Evolutionary conservation across 2,113 vertebrate genomes (phyloP), one percentile per base, ranked within the genome.

Genomic region (Lophura nycthemera): DNA sequence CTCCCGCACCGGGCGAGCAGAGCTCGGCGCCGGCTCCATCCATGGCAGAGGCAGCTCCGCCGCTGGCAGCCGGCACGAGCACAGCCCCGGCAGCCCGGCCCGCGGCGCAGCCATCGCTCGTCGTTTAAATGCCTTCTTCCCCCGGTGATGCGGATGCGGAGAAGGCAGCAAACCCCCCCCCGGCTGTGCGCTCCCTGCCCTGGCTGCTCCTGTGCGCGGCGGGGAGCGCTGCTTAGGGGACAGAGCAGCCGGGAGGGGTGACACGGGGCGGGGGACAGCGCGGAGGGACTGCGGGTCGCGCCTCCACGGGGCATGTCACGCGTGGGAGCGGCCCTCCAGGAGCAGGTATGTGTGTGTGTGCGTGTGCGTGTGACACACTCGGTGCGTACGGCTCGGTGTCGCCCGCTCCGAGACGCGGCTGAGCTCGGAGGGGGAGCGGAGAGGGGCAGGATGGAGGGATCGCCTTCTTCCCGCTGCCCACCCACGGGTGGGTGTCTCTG

Each of bases 101-200:
- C 4, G 89, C 69, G 93, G 83, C 34, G 60, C 95, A 96, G 92
- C 89, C 83, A 96, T 92, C 79, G 74, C 84, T 74, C 1, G 87
- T 83, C 22, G 90, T 88, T 88, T 92, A 92, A 91, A 92, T 93
- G 89, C 95, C 94, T 87, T 90, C 67, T 93, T 87, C 84, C 83
- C 94, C 19, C 76, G 74, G 92, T 91, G 91, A 96, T 95, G 97
- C 97, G 83, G 97, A 84, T 95, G 97, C 96, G 30, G 91, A 72
- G 92, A 85, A 96, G 94, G 94, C 96, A 42, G 95, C 96, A 88
- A 84, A 90, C 88, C 94, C 95, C 80, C 92, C 63, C 54, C 54
- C 54, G 88, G 81, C 84, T 89, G 89, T 88, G 82, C 21, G 92
- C 79, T 94, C 85, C 89, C 93, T 89, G 81, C 82, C 92, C 0